Conservation (phyloP, 2,113 vertebrate genomes). For the Notarius quadriscutis region DNA sequence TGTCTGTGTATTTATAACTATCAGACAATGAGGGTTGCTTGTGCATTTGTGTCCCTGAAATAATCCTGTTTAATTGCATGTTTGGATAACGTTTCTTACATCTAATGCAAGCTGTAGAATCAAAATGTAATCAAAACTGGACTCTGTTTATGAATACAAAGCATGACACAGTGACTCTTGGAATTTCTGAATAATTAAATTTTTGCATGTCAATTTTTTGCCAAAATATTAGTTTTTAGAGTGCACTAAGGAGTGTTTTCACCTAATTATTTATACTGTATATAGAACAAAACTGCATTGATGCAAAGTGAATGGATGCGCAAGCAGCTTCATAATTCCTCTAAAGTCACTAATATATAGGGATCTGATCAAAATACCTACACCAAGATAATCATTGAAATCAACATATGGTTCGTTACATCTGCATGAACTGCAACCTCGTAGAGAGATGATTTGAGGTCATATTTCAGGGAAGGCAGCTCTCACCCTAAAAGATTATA, state of each 20-base stretch:
- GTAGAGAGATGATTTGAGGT: not conserved
- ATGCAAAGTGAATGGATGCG: not conserved
- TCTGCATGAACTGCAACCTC: not conserved
- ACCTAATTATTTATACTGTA: not conserved
- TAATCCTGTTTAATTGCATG: not conserved
- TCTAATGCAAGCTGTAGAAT: not conserved
- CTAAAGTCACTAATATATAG: not conserved
- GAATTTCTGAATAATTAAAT: not conserved
- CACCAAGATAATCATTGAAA: not conserved
- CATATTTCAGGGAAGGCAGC: not conserved
- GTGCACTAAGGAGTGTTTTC: not conserved
- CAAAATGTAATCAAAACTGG: not conserved
- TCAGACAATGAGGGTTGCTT: not conserved
- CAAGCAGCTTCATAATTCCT: not conserved
- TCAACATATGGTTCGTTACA: not conserved
- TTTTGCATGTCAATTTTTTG: not conserved
- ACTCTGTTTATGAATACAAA: not conserved
- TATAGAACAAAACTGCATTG: not conserved
- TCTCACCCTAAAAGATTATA: not conserved
- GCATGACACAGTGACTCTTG: not conserved
- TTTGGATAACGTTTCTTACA: slow-evolving; percentile 18
- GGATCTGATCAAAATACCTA: not conserved
- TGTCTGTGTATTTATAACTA: not conserved
- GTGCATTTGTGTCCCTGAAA: not conserved
- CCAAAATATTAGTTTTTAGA: not conserved